Base-by-base conservation (phyloP, 2,113 vertebrate genomes). In the Anguilla rostrata region DNA sequence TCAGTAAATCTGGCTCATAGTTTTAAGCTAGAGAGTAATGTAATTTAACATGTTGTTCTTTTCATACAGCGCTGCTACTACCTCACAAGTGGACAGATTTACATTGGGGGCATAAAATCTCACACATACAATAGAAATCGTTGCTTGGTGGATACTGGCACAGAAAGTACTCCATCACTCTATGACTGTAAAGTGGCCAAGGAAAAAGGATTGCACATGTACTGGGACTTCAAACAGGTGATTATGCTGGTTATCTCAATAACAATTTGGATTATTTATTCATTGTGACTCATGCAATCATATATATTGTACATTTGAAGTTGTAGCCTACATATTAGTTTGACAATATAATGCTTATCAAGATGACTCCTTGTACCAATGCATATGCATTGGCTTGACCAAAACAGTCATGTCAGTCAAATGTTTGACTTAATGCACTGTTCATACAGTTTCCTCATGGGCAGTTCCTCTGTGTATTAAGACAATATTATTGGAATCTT, bases 191-290 rank as follows among this genome's bases (percentile, higher is more conserved):
- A 87, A 39, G 0, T 60, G 0, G 92, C 92, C 14, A 0, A 85
- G 86, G 66, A 92, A 87, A 91, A 88, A 75, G 89, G 87, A 15
- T 78, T 92, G 4, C 53, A 91, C 89, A 92, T 92, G 86, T 78
- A 92, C 66, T 96, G 95, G 95, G 92, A 95, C 84, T 95, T 96
- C 43, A 92, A 92, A 92, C 94, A 94, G 92, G 95, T 96, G 87
- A 83, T 78, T 43, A 83, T 53, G 5, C 46, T 39, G 39, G 1
- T 20, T 46, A 43, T 39, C 46, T 39, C 29, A 22, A 85, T 39
- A 20, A 49, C 12, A 15, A 22, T 49, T 57, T 84, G 20, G 81
- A 22, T 39, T 82, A 14, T 41, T 3, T 41, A 16, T 29, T 82
- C 39, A 63, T 84, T 91, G 89, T 84, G 7, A 14, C 57, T 66